Evolutionary conservation across 2,888 invertebrate genomes (phyloP).

Genomic region (Drosophila formosana): DNA sequence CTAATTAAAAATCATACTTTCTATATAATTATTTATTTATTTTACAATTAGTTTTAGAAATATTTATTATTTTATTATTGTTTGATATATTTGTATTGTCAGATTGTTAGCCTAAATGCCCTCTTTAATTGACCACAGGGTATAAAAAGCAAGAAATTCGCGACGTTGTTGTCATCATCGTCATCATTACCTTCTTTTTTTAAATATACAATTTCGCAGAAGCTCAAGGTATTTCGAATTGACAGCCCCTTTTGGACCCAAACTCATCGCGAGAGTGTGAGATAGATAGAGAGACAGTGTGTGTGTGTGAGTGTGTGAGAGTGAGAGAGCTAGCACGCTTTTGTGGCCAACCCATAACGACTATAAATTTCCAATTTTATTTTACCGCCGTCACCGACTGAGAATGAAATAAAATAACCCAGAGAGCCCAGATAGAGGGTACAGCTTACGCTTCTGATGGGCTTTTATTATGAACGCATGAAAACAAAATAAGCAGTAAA

Average conservation of each 20-base stretch:
- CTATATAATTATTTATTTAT: too few relatives aligned
- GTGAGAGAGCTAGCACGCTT: conserved; percentile 13
- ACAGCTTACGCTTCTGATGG: conserved; percentile 62
- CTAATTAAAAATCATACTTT: too few relatives aligned
- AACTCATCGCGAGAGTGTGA: conserved; percentile 6
- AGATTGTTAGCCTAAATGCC: background rate
- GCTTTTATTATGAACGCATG: conserved; percentile 62
- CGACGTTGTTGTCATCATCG: conserved; percentile 36
- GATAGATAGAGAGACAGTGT: background rate
- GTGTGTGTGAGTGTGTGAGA: background rate
- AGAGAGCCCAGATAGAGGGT: background rate
- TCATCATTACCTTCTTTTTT: conserved; percentile 16
- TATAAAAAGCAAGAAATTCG: conserved; percentile 35
- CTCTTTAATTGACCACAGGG: conserved; percentile 7
- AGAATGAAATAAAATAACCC: conserved; percentile 19
- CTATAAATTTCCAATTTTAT: conserved; percentile 77
- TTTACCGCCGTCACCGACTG: conserved; percentile 55
- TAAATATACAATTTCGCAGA: conserved; percentile 63
- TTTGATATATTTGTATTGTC: too few relatives aligned
- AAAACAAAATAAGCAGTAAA: conserved; percentile 77
- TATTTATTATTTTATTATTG: too few relatives aligned
- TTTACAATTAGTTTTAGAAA: too few relatives aligned
- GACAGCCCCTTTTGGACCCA: conserved; percentile 39
- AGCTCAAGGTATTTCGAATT: conserved; percentile 61
- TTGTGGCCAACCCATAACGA: conserved; percentile 56